Base-by-base conservation (phyloP, 2,113 vertebrate genomes). In the Brienomyrus brachyistius region DNA sequence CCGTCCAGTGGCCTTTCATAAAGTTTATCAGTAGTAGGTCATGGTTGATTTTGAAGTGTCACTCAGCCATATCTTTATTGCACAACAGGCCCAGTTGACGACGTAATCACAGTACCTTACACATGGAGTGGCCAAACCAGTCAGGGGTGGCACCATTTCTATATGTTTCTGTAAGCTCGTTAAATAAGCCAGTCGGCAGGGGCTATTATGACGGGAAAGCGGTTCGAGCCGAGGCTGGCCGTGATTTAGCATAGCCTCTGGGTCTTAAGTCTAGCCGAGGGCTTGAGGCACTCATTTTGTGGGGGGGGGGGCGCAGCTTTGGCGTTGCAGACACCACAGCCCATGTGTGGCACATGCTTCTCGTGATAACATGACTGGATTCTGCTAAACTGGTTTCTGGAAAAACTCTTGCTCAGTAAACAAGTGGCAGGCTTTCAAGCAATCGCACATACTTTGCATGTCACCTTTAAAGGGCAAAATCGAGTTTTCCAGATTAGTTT, bases 401-500 rank as follows among this genome's bases (percentile, higher is more conserved):
- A 52, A 35, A 56, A 51, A 40, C 15, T 56, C 31, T 19, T 56
- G 0, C 48, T 27, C 27, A 6, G 35, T 19, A 15, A 87, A 56
- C 5, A 13, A 48, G 51, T 1, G 47, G 45, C 47, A 48, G 47
- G 40, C 45, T 45, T 48, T 48, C n/a, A 52, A 48, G 35, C 86
- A 43, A 62, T 15, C 7, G 54, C 17, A 5, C 19, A 88, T 88
- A 66, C 47, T 88, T 88, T 47, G 31, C 56, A n/a, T 21, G 7
- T 56, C 85, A 87, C 48, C 51, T 88, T 66, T 45, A 62, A 62
- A 88, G 35, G 87, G 87, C 52, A 45, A 8, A 47, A 23, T 47
- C 83, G n/a, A 86, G n/a, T 66, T 50, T 52, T 35, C 23, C n/a
- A 9, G 19, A 52, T n/a, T 45, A 86, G 87, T 90, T 90, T 88